phyloP scores from a whole-genome alignment of 2,797 vertebrate genomes.

The Microtus agrestis region DNA sequence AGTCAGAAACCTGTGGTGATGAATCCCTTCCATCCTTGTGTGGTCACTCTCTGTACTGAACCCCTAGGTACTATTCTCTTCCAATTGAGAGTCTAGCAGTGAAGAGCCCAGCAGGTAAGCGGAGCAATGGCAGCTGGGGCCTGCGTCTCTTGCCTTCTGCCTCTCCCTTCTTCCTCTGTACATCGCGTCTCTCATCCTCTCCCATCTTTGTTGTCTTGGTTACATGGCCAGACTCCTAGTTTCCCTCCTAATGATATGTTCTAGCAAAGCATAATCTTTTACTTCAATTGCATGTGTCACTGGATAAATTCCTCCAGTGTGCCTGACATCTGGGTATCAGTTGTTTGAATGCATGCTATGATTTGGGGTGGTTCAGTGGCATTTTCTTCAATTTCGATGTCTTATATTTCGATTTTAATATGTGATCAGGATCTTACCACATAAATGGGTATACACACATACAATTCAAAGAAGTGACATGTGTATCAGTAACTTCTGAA shows the following conservation, averaged over 20 bases:
- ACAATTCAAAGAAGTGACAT: constrained; percentile 68
- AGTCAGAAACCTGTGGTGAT: background rate
- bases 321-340: constrained; percentile 86
- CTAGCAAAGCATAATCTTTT: constrained; percentile 88
- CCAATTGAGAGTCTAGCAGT: background rate
- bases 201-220: constrained; percentile 89
- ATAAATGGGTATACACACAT: constrained; percentile 28
- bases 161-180: constrained; percentile 80
- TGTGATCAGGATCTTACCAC: constrained; percentile 73
- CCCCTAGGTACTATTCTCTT: background rate
- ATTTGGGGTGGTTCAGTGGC: constrained; percentile 79
- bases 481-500: constrained; percentile 76
- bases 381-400: constrained; percentile 62
- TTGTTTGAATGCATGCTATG: constrained; percentile 79
- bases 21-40: background rate
- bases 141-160: constrained; percentile 65
- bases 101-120: background rate
- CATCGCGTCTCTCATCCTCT: constrained; percentile 73
- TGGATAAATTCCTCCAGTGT: constrained; percentile 86
- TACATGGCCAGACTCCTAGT: constrained; percentile 87
- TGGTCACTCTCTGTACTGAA: background rate
- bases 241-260: constrained; percentile 88
- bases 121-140: background rate
- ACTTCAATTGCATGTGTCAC: constrained; percentile 85
- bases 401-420: constrained; percentile 81